Evolutionary conservation across 2,797 vertebrate genomes (phyloP).

Genomic region (Rhinatrema bivittatum): DNA sequence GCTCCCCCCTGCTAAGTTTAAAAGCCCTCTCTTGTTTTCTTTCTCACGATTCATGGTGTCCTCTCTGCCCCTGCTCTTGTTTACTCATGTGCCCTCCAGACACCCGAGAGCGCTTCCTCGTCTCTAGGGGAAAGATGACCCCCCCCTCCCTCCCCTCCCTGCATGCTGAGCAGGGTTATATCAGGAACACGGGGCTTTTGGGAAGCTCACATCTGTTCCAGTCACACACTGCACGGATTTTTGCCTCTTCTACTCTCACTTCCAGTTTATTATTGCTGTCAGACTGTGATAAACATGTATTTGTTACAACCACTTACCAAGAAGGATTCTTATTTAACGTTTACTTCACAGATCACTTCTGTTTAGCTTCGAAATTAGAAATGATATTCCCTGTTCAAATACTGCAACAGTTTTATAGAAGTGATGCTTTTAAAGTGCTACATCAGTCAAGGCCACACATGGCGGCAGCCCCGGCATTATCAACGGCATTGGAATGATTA

Average conservation of each 20-base stretch:
- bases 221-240: neutral
- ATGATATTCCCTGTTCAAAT: neutral
- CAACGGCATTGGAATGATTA: no score
- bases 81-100: conserved; percentile 34
- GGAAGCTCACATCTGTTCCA: neutral
- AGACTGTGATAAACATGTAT: conserved; percentile 16
- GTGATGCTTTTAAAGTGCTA: conserved; percentile 7
- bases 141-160: neutral
- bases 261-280: conserved; percentile 27
- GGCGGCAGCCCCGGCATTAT: neutral
- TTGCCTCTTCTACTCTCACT: neutral
- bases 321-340: conserved; percentile 15
- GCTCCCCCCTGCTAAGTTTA: neutral
- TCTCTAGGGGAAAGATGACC: neutral
- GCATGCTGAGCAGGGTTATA: neutral
- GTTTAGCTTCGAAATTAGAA: conserved; percentile 16
- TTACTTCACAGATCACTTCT: conserved; percentile 14
- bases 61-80: conserved; percentile 11
- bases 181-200: conserved; percentile 1
- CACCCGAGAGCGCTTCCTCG: neutral
- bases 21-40: conserved; percentile 33
- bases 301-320: conserved; percentile 25
- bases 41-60: conserved; percentile 28
- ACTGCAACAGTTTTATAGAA: conserved; percentile 2
- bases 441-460: neutral